phyloP scores from a whole-genome alignment of 2,797 vertebrate species.

The Natrix natrix region DNA sequence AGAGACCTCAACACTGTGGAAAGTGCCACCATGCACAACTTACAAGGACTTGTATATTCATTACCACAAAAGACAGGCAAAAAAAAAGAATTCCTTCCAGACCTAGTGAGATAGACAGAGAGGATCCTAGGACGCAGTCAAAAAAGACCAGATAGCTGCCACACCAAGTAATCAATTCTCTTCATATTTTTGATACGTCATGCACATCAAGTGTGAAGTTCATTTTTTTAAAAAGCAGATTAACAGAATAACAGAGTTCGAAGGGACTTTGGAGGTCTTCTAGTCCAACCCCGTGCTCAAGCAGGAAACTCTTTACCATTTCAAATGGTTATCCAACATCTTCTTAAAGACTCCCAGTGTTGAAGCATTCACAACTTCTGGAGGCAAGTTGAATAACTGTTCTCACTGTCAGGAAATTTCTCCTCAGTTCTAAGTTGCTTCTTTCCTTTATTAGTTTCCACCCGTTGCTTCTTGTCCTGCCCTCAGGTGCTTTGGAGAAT shows the following conservation, averaged over 20 bases:
- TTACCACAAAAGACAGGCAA: neutral
- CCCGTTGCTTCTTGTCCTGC: neutral
- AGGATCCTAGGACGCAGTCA: neutral
- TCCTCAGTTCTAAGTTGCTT: too few relatives aligned
- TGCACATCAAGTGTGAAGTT: neutral
- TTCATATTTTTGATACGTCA: neutral
- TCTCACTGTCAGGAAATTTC: neutral
- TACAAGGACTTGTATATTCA: neutral
- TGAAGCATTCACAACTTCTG: neutral
- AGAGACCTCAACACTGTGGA: neutral
- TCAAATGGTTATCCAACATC: neutral
- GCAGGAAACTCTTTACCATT: neutral
- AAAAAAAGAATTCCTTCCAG: neutral
- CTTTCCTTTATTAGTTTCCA: too few relatives aligned
- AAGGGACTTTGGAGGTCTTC: neutral
- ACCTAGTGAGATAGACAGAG: neutral
- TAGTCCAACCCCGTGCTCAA: neutral
- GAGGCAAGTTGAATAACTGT: neutral
- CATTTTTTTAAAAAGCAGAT: neutral
- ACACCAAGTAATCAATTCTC: neutral
- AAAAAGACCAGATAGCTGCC: neutral
- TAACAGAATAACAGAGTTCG: neutral
- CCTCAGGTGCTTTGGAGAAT: neutral
- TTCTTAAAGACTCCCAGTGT: neutral
- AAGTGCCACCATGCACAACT: neutral